Conservation (phyloP, 2,797 vertebrate species). For the Nothura maculosa region DNA sequence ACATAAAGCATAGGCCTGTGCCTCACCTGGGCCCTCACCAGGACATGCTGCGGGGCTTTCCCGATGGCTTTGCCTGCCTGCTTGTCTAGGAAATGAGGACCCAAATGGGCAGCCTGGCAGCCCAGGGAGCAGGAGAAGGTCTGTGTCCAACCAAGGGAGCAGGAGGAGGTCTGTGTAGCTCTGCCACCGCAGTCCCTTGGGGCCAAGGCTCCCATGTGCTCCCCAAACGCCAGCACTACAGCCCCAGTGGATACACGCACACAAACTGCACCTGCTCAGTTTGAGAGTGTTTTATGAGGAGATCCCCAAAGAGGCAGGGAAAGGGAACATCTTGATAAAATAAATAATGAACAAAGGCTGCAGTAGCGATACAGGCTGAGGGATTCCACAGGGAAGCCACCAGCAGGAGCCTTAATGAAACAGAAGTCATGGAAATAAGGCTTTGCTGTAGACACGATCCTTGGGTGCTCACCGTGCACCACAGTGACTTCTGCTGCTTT, state of each 20-base stretch:
- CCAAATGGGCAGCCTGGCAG: not conserved
- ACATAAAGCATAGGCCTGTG: not conserved
- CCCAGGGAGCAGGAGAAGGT: accelerated
- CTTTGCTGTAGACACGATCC: conserved; percentile 11
- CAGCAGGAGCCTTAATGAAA: conserved; percentile 6
- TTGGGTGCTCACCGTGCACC: not conserved
- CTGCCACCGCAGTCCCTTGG: not conserved
- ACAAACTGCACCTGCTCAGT: conserved; percentile 16
- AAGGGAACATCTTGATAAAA: conserved; percentile 37
- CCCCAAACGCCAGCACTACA: not conserved
- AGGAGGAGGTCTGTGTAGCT: accelerated
- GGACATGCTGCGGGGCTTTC: not conserved
- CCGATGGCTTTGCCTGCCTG: not conserved
- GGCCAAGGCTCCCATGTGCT: not conserved
- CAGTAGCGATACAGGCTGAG: not conserved
- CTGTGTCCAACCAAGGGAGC: not conserved
- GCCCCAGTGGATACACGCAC: not conserved
- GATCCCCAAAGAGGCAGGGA: not conserved
- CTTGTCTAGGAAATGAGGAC: not conserved
- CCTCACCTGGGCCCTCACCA: not conserved
- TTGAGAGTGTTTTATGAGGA: conserved; percentile 29
- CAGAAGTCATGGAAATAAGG: not conserved
- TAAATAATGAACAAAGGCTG: conserved; percentile 65
- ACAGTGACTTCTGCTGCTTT: not conserved
- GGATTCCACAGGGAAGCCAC: conserved; percentile 35